These are phyloP conservation scores for Thera britannica DNA, from an alignment of 2,888 invertebrate genomes.

Conservation along the genomic window DNA sequence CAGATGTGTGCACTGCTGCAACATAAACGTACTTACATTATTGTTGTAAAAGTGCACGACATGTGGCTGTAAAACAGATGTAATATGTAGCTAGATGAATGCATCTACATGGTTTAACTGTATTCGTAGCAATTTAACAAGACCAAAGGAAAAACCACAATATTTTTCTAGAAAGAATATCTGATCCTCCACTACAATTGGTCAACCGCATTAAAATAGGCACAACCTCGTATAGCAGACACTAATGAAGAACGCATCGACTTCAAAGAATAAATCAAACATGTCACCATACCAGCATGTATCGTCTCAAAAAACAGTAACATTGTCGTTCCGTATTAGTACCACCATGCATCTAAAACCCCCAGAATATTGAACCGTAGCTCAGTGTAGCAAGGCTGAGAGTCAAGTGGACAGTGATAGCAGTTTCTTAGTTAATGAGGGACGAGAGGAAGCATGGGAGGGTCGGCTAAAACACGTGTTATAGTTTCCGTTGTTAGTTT, in stretches of 20 bases:
- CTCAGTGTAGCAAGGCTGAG: conserved; percentile 25
- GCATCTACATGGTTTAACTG: neutral
- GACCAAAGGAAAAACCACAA: neutral
- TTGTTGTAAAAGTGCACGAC: conserved; percentile 17
- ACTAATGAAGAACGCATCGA: conserved; percentile 38
- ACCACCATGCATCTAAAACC: conserved; percentile 9
- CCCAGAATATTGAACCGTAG: conserved; percentile 25
- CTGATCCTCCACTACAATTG: neutral
- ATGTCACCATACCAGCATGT: conserved; percentile 41
- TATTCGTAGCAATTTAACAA: neutral
- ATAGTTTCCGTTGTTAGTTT: conserved; percentile 63
- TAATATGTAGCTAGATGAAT: neutral
- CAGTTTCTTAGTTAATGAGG: conserved; percentile 53
- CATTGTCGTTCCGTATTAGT: conserved; percentile 41
- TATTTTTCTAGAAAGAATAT: neutral
- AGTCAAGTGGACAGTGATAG: conserved; percentile 13
- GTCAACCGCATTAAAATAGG: conserved; percentile 6
- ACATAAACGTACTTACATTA: conserved; percentile 2
- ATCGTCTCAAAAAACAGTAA: conserved; percentile 42
- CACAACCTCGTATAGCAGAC: conserved; percentile 26
- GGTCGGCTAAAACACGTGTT: conserved; percentile 66
- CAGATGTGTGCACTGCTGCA: conserved; percentile 27
- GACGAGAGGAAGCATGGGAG: conserved; percentile 54
- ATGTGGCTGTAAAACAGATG: neutral
- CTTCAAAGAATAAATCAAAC: conserved; percentile 47